Evolutionary conservation across 2,113 vertebrate genomes (phyloP).

Genomic region (Callocephalon fimbriatum): DNA sequence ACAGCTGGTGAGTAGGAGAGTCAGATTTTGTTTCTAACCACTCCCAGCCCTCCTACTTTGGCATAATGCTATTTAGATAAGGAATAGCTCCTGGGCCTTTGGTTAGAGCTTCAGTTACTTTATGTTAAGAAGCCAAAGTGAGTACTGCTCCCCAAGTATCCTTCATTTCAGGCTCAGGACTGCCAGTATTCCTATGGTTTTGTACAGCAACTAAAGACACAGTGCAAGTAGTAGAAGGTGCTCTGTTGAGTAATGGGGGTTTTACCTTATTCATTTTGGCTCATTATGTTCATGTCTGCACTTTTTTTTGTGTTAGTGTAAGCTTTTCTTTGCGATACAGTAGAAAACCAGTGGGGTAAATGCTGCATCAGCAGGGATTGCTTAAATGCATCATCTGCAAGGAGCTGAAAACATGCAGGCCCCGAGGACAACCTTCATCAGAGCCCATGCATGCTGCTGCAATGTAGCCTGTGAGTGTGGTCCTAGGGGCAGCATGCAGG

Average conservation of each 20-base stretch:
- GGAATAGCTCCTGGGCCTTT: not conserved
- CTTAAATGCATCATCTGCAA: not conserved
- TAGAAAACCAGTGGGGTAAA: not conserved
- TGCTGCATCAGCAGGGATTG: not conserved
- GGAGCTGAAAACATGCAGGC: rapidly evolving
- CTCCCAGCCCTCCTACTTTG: not conserved
- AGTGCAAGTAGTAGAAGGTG: not conserved
- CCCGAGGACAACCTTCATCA: not conserved
- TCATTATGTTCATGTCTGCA: not conserved
- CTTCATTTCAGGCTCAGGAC: not conserved
- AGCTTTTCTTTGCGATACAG: not conserved
- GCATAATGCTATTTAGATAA: not conserved
- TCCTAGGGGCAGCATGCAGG: rapidly evolving
- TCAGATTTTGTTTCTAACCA: not conserved
- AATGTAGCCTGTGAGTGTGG: no score
- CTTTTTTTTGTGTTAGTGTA: not conserved
- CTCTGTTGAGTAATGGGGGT: not conserved
- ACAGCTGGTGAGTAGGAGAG: not conserved
- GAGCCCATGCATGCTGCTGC: not conserved
- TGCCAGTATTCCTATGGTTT: not conserved
- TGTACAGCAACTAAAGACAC: not conserved
- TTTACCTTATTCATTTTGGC: not conserved
- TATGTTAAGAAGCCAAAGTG: not conserved
- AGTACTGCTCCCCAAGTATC: not conserved
- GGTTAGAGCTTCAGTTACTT: not conserved